Conservation (phyloP, 2,888 invertebrate genomes). For the Meliscaeva auricollis region DNA sequence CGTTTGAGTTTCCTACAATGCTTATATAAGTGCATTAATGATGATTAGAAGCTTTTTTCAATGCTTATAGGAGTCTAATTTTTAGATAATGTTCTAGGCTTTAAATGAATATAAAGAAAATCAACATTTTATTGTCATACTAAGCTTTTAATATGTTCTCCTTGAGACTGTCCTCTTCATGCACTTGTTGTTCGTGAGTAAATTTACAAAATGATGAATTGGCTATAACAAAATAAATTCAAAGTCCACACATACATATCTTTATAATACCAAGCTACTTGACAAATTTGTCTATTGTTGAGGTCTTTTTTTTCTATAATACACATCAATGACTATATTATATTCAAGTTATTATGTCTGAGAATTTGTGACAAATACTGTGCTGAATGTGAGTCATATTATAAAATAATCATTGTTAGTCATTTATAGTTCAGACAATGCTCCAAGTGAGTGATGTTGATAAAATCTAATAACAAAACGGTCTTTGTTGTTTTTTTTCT, state of each 20-base stretch:
- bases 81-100: too few species aligned
- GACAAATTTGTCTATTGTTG: conserved; percentile 13
- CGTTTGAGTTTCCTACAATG: too few species aligned
- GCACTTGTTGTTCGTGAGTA: conserved; percentile 45
- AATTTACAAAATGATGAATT: conserved; percentile 51
- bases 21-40: too few species aligned
- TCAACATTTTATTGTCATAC: background rate
- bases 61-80: too few species aligned
- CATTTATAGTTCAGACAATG: conserved; percentile 48
- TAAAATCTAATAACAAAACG: conserved; percentile 1
- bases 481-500: background rate
- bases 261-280: conserved; percentile 5
- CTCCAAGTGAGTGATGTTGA: conserved; percentile 34
- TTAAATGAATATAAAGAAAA: too few species aligned
- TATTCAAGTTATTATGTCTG: conserved; percentile 60
- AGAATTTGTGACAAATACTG: conserved; percentile 53
- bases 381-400: conserved; percentile 13
- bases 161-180: conserved; percentile 23
- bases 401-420: conserved; percentile 19
- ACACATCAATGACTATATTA: conserved; percentile 26
- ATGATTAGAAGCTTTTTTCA: too few species aligned
- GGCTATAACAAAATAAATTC: conserved; percentile 9
- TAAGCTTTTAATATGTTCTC: conserved; percentile 5
- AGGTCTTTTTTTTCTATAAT: background rate
- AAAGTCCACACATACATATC: conserved; percentile 42